These are phyloP conservation scores for Chaenodraco wilsoni DNA, from an alignment of 2,797 vertebrate genomes.

Conservation along the genomic window DNA sequence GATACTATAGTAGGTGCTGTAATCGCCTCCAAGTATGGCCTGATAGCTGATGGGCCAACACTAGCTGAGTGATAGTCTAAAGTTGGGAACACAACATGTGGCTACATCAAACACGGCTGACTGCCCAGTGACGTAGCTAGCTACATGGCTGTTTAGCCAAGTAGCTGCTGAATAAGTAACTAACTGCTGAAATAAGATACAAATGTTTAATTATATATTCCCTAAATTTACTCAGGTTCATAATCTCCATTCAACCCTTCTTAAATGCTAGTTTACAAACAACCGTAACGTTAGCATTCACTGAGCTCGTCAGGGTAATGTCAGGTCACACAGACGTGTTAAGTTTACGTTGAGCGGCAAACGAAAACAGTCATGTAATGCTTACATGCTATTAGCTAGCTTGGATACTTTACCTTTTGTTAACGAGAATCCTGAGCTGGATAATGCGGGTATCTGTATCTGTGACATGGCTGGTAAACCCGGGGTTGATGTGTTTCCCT, in stretches of 20 bases:
- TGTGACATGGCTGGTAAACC: constrained; percentile 34
- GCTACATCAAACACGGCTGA: not conserved
- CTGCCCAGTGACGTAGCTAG: constrained; percentile 2
- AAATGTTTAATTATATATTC: rapidly evolving
- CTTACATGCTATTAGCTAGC: constrained; percentile 16
- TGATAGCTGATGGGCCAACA: not conserved
- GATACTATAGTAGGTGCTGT: not conserved
- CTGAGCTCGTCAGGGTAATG: not conserved
- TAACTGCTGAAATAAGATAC: not conserved
- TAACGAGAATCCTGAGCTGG: constrained; percentile 67
- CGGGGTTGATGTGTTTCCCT: constrained; percentile 39
- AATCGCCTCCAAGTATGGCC: not conserved
- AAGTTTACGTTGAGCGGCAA: not conserved
- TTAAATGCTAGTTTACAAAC: not conserved
- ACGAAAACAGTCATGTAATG: not conserved
- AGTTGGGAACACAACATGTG: constrained; percentile 37
- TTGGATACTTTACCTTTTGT: constrained; percentile 76
- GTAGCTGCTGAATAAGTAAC: not conserved
- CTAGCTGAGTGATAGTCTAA: not conserved
- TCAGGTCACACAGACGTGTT: constrained; percentile 5
- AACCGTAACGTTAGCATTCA: not conserved
- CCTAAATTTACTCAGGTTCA: rapidly evolving
- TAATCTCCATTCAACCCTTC: rapidly evolving
- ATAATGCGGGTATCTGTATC: constrained; percentile 27
- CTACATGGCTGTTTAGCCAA: not conserved